Evolutionary conservation across 2,797 vertebrate species (phyloP).

Genomic region (Petrocephalus sullivani): DNA sequence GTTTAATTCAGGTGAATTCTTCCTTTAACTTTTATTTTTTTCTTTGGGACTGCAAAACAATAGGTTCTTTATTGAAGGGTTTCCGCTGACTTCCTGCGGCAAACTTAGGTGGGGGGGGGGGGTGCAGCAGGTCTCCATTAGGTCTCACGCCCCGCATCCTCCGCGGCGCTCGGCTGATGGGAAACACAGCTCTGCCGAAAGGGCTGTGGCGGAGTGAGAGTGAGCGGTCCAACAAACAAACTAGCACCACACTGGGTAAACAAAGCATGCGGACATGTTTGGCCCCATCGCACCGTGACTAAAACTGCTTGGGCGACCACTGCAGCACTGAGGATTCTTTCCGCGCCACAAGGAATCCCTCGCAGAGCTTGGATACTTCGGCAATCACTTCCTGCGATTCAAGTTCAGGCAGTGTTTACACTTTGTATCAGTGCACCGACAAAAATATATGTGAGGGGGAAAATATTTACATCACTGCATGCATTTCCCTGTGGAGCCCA

Average conservation of each 20-base stretch:
- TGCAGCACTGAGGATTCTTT: background rate
- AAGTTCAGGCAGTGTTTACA: constrained; percentile 43
- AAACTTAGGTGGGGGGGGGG: constrained; percentile 41
- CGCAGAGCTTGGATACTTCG: background rate
- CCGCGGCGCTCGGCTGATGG: background rate
- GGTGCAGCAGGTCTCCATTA: constrained; percentile 52
- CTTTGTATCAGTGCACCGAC: constrained; percentile 39
- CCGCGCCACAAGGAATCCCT: constrained; percentile 3
- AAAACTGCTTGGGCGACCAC: background rate
- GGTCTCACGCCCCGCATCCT: constrained; percentile 30
- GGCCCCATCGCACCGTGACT: background rate
- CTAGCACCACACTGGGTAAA: background rate
- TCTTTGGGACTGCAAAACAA: constrained; percentile 41
- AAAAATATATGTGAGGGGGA: constrained; percentile 37
- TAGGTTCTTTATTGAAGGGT: constrained; percentile 52
- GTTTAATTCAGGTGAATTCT: constrained; percentile 38
- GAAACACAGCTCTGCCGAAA: background rate
- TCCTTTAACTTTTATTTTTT: constrained; percentile 28
- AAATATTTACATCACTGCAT: constrained; percentile 44
- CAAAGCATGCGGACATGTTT: background rate
- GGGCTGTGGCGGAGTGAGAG: constrained; percentile 8
- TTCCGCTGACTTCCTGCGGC: constrained; percentile 43
- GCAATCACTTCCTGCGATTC: constrained; percentile 14
- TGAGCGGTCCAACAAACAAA: constrained; percentile 21
- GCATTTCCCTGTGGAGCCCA: constrained; percentile 45